Evolutionary conservation across 2,113 vertebrate species (phyloP).

Genomic region (Proterorhinus semilunaris): DNA sequence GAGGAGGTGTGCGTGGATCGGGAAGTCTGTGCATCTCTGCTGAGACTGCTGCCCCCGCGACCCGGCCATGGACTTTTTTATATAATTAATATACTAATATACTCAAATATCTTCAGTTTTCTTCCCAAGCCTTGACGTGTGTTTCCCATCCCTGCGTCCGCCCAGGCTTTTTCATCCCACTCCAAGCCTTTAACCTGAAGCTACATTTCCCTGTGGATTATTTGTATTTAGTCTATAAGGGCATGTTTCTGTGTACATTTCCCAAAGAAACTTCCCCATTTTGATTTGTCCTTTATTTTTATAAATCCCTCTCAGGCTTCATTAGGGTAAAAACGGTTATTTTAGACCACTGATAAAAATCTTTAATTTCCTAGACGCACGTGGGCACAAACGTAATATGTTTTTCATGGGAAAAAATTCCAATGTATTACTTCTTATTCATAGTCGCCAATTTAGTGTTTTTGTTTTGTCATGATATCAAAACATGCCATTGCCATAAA

Average conservation of each 20-base stretch:
- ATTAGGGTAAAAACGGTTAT: background rate
- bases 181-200: background rate
- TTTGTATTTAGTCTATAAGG: background rate
- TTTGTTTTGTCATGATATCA: background rate
- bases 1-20: no score
- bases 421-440: background rate
- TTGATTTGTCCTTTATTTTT: background rate
- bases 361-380: conserved; percentile 6
- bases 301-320: background rate
- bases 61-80: no score
- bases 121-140: no score
- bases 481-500: background rate
- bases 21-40: no score
- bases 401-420: background rate
- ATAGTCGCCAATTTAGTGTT: background rate
- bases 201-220: background rate
- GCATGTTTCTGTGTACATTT: background rate
- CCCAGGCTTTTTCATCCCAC: background rate
- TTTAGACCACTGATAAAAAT: conserved; percentile 3
- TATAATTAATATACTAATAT: no score
- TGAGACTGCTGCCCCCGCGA: no score
- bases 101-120: no score
- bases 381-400: background rate
- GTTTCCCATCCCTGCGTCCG: background rate
- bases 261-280: background rate